Evolutionary conservation across 2,113 vertebrate species (phyloP).

Genomic region (Oophaga pumilio): DNA sequence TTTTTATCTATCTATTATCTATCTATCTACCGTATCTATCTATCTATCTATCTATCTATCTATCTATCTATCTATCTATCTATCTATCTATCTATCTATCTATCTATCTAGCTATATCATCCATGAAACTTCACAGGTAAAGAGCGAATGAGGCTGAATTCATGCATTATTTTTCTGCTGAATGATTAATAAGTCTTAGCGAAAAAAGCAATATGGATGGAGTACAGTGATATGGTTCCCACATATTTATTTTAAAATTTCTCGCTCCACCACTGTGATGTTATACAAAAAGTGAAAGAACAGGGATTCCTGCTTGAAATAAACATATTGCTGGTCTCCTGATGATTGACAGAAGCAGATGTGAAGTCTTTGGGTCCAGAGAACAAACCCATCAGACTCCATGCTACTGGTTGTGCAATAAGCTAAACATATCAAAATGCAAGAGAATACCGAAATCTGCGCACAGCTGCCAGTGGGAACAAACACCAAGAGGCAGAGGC

Average conservation of each 20-base stretch:
- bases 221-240: background rate
- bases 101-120: too few relatives aligned
- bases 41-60: too few relatives aligned
- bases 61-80: too few relatives aligned
- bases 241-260: background rate
- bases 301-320: background rate
- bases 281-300: slow-evolving; percentile 3
- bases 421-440: slow-evolving; percentile 47
- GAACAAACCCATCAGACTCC: slow-evolving; percentile 29
- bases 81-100: too few relatives aligned
- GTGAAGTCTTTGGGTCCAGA: background rate
- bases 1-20: too few relatives aligned
- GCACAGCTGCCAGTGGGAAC: slow-evolving; percentile 46
- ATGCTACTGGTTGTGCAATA: slow-evolving; percentile 11
- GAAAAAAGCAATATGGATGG: background rate
- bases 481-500: slow-evolving; percentile 26
- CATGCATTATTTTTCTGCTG: background rate
- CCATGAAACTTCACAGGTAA: too few relatives aligned
- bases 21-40: too few relatives aligned
- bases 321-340: slow-evolving; percentile 22
- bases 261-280: background rate
- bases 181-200: background rate
- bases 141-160: background rate
- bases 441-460: slow-evolving; percentile 37
- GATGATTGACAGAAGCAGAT: slow-evolving; percentile 35